phyloP scores from a whole-genome alignment of 1,140 invertebrate genomes.

The Drosophila navojoa region DNA sequence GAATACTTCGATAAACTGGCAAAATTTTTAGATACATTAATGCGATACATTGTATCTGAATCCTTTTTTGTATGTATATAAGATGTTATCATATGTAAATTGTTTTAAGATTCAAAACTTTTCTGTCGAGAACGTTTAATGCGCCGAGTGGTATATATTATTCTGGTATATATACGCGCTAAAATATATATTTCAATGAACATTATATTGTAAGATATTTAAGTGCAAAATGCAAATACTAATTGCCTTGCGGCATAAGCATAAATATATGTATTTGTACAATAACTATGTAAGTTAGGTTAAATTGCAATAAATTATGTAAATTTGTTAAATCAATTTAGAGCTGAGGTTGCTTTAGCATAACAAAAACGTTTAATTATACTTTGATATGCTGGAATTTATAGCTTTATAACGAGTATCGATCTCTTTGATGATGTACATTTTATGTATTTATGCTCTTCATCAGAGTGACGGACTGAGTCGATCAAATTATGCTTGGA shows the following conservation, averaged over 20 bases:
- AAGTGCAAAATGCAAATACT: slow-evolving; percentile 10
- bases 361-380: not conserved
- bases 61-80: slow-evolving; percentile 4
- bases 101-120: not conserved
- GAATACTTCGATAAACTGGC: too few relatives aligned
- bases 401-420: too few relatives aligned
- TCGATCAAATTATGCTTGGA: too few relatives aligned
- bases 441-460: too few relatives aligned
- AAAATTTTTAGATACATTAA: not conserved
- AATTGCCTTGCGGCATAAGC: not conserved
- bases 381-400: not conserved
- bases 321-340: slow-evolving; percentile 3
- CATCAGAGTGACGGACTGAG: too few relatives aligned
- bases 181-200: not conserved
- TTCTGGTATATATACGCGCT: not conserved
- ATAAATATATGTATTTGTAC: slow-evolving; percentile 5
- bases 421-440: too few relatives aligned
- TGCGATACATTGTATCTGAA: slow-evolving; percentile 1
- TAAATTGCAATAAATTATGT: slow-evolving; percentile 20
- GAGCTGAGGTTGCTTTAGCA: too few relatives aligned
- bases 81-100: too few relatives aligned
- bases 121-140: slow-evolving; percentile 1
- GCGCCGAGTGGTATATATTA: not conserved
- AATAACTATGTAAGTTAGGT: slow-evolving; percentile 5
- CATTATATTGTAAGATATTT: slow-evolving; percentile 17